Evolutionary conservation across 2,113 vertebrate species (phyloP).

Genomic region (Rhadina sibilatrix): DNA sequence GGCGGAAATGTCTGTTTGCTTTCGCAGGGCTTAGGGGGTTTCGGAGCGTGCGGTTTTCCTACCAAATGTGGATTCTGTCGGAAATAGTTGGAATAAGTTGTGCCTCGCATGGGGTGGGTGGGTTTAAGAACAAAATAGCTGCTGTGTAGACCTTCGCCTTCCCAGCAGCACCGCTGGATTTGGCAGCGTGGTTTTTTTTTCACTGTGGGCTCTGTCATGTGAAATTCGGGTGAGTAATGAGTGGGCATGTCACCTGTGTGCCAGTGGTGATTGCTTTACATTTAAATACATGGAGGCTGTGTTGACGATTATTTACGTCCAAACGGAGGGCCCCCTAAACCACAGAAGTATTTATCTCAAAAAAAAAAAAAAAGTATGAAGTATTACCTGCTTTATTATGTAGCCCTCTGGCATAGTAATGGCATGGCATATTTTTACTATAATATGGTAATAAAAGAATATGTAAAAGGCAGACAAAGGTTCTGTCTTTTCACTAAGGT

Average conservation of each 20-base stretch:
- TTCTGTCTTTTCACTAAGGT: constrained; percentile 84
- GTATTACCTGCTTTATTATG: constrained; percentile 76
- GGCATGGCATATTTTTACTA: constrained; percentile 78
- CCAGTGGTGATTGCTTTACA: background rate
- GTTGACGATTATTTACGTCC: constrained; percentile 55
- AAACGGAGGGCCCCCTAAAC: constrained; percentile 33
- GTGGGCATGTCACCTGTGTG: background rate
- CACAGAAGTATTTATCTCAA: constrained; percentile 58
- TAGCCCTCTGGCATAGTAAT: constrained; percentile 76
- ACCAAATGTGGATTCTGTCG: constrained; percentile 1
- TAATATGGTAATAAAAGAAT: constrained; percentile 84
- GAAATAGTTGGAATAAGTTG: constrained; percentile 14
- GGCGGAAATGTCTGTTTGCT: constrained; percentile 20
- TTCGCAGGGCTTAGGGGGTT: constrained; percentile 26
- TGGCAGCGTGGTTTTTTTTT: background rate
- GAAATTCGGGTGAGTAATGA: constrained; percentile 7
- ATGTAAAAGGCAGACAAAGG: constrained; percentile 81
- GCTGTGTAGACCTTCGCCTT: background rate
- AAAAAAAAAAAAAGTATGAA: constrained; percentile 37
- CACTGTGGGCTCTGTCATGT: background rate
- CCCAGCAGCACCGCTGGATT: background rate
- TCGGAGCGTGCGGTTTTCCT: background rate
- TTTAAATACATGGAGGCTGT: background rate
- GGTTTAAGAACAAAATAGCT: constrained; percentile 48
- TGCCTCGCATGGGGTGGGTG: background rate